Conservation (phyloP, 2,888 invertebrate species). For the Zhengitettix transpicula region DNA sequence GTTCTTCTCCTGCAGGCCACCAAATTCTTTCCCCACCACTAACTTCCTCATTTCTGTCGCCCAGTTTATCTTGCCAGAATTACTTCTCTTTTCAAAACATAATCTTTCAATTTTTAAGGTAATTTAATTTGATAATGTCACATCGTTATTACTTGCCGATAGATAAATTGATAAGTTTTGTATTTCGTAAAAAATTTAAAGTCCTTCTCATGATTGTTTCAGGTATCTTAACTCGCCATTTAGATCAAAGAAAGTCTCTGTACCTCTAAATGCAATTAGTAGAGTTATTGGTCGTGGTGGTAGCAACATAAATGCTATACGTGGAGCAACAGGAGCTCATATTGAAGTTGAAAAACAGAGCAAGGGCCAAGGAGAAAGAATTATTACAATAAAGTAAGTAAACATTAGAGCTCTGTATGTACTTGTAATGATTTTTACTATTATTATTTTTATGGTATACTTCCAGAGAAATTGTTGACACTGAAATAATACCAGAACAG, state of each 20-base stretch:
- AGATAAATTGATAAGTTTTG: no score
- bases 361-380: conserved; percentile 83
- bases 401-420: not conserved
- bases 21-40: no score
- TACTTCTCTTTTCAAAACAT: no score
- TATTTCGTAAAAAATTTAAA: no score
- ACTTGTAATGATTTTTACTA: not conserved
- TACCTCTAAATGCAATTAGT: conserved; percentile 87
- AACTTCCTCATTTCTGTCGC: no score
- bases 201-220: conserved; percentile 7
- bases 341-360: conserved; percentile 97
- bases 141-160: no score
- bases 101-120: no score
- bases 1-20: no score
- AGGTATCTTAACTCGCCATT: conserved; percentile 30
- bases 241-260: conserved; percentile 80
- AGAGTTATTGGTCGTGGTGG: conserved; percentile 95
- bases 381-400: conserved; percentile 80
- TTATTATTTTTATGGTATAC: conserved; percentile 6
- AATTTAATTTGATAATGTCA: no score
- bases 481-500: not conserved
- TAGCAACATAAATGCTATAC: conserved; percentile 94
- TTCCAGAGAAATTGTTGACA: not conserved
- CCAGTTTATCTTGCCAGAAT: no score
- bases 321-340: conserved; percentile 91